A percentile compares a stretch with the other conserved stretches of the same genome.
These are phyloP conservation scores for Chaetoderma sp. DNA, from an alignment of 2,888 invertebrate species.

Conservation along the genomic window DNA sequence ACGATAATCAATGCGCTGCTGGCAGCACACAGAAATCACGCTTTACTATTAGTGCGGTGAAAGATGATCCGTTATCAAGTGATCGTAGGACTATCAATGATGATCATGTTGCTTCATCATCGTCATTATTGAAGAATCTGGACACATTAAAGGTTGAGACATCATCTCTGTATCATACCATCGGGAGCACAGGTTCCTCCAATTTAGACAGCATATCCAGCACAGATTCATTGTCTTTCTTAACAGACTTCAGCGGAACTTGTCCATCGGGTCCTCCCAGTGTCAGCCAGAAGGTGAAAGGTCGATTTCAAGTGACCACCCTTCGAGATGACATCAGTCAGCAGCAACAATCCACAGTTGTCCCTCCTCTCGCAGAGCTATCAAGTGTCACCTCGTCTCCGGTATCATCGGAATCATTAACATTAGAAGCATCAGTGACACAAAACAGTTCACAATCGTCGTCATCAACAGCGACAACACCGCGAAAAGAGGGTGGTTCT, in stretches of 20 bases:
- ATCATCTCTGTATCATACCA: not conserved
- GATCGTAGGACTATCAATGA: not conserved
- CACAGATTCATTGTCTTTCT: too few relatives aligned
- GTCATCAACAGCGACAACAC: too few relatives aligned
- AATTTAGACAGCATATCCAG: too few relatives aligned
- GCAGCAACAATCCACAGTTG: too few relatives aligned
- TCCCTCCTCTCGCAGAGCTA: too few relatives aligned
- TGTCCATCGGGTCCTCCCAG: not conserved
- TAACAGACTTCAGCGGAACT: not conserved
- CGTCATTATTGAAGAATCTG: not conserved
- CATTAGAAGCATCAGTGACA: too few relatives aligned
- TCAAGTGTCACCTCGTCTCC: too few relatives aligned
- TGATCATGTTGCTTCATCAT: not conserved
- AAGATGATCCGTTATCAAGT: not conserved
- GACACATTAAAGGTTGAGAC: not conserved
- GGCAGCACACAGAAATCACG: not conserved
- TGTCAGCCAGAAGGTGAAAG: constrained; percentile 8
- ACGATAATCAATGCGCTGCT: too few relatives aligned
- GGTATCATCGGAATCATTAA: too few relatives aligned
- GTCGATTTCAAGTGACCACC: constrained; percentile 52
- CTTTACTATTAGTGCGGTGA: constrained; percentile 4
- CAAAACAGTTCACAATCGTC: too few relatives aligned
- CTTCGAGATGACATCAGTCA: constrained; percentile 38
- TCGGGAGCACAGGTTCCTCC: not conserved
- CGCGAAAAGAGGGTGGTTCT: too few relatives aligned